Conservation (phyloP, 2,888 invertebrate genomes). For the Oxycera nigricornis region DNA sequence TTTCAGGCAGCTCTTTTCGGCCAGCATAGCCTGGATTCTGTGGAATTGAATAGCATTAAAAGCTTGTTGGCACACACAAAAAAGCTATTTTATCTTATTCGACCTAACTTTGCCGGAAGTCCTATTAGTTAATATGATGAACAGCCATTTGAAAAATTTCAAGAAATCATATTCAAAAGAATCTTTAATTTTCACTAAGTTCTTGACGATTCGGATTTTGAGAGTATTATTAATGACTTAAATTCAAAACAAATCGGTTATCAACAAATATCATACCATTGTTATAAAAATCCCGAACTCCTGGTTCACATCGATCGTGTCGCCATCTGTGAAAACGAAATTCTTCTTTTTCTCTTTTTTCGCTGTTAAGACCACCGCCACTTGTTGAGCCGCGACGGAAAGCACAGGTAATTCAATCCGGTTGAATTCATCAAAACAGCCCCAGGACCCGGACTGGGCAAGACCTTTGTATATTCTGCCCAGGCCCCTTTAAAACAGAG, state of each 20-base stretch:
- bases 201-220: too few species aligned
- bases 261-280: slow-evolving; percentile 76
- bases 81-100: too few species aligned
- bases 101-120: too few species aligned
- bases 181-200: too few species aligned
- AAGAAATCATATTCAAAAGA: too few species aligned
- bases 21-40: slow-evolving; percentile 98
- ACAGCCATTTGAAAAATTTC: too few species aligned
- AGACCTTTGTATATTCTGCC: slow-evolving; percentile 96
- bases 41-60: neutral
- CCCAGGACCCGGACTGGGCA: slow-evolving; percentile 96
- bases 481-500: too few species aligned
- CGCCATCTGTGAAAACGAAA: slow-evolving; percentile 95
- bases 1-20: slow-evolving; percentile 94
- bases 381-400: slow-evolving; percentile 96
- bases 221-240: too few species aligned
- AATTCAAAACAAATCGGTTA: too few species aligned
- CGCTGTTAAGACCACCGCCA: slow-evolving; percentile 89
- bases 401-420: slow-evolving; percentile 92
- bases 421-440: slow-evolving; percentile 98
- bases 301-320: slow-evolving; percentile 88
- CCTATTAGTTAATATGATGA: too few species aligned
- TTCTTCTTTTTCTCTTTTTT: slow-evolving; percentile 92
- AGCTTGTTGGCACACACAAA: too few species aligned
- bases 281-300: slow-evolving; percentile 98